Conservation (phyloP, 2,797 vertebrate genomes). For the Tragelaphus oryx region DNA sequence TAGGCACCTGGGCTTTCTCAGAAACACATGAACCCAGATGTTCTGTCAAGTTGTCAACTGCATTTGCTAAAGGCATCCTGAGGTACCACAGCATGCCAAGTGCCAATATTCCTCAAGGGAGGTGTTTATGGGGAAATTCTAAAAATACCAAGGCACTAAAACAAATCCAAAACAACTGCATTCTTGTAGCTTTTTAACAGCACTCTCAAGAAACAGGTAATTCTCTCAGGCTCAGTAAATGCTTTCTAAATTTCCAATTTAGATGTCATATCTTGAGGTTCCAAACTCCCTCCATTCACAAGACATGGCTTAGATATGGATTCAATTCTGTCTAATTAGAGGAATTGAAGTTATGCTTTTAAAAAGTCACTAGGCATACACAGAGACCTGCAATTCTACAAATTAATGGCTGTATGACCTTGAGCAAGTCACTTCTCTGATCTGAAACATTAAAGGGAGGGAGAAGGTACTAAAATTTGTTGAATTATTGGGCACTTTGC, state of each 20-base stretch:
- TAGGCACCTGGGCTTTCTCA: slow-evolving; percentile 36
- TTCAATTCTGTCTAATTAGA: background rate
- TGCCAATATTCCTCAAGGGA: slow-evolving; percentile 9
- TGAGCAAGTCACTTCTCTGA: background rate
- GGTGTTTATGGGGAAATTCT: slow-evolving; percentile 47
- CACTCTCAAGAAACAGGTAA: slow-evolving; percentile 27
- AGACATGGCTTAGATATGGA: background rate
- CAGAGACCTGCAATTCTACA: background rate
- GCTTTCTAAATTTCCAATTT: slow-evolving; percentile 41
- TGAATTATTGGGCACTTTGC: background rate
- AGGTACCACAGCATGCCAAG: slow-evolving; percentile 9
- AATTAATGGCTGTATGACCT: background rate
- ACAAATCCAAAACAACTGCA: slow-evolving; percentile 51
- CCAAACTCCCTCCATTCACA: background rate
- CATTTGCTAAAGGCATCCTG: slow-evolving; percentile 37
- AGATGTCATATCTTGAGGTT: background rate
- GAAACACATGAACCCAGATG: slow-evolving; percentile 17
- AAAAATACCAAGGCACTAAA: slow-evolving; percentile 54
- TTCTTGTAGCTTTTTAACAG: slow-evolving; percentile 39
- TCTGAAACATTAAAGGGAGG: background rate
- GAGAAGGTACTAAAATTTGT: background rate
- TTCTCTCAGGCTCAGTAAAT: slow-evolving; percentile 38
- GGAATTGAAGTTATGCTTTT: background rate
- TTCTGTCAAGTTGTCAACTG: slow-evolving; percentile 54
- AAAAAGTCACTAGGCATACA: background rate